phyloP scores from a whole-genome alignment of 2,888 invertebrate genomes.

The Drosophila quasianomalipes region DNA sequence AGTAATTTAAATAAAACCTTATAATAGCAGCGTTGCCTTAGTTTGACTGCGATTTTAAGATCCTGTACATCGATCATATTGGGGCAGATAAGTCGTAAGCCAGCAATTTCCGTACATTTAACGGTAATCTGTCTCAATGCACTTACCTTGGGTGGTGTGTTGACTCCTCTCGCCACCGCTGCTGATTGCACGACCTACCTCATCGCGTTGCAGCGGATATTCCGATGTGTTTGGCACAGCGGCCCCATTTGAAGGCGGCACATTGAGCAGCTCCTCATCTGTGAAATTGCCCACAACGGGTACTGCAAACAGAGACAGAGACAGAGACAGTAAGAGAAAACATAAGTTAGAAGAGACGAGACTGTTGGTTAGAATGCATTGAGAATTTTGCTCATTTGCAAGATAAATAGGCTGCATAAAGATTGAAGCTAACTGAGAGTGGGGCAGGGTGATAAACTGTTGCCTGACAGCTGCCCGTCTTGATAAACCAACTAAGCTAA shows the following conservation, averaged over 20 bases:
- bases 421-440: constrained; percentile 9
- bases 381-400: constrained; percentile 36
- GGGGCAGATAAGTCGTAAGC: not conserved
- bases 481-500: constrained; percentile 68
- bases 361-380: constrained; percentile 46
- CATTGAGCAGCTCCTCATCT: constrained; percentile 87
- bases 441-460: constrained; percentile 9
- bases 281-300: constrained; percentile 88
- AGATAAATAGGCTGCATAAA: constrained; percentile 52
- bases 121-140: not conserved
- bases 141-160: constrained; percentile 83
- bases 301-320: constrained; percentile 83
- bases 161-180: constrained; percentile 86
- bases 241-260: constrained; percentile 68
- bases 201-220: constrained; percentile 89
- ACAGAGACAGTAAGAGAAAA: constrained; percentile 6
- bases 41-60: not conserved
- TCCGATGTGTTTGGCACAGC: constrained; percentile 86
- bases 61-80: not conserved
- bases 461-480: constrained; percentile 66
- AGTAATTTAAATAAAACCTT: not conserved
- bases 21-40: not conserved
- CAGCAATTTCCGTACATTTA: not conserved
- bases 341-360: constrained; percentile 2
- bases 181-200: constrained; percentile 86